Conservation (phyloP, 1,140 invertebrate genomes). For the Cherax destructor region DNA sequence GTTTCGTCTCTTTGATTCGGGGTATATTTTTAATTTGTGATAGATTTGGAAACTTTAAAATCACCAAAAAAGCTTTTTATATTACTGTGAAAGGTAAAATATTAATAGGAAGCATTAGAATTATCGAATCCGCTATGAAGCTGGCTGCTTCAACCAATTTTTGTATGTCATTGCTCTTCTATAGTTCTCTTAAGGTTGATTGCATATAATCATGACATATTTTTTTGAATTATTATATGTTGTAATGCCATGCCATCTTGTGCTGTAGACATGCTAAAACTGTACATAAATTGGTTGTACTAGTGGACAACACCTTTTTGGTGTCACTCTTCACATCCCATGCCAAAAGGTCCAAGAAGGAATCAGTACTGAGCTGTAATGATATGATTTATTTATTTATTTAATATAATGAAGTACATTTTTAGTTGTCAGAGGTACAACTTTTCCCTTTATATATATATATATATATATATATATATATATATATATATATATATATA, state of each 20-base stretch:
- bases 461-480: not conserved
- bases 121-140: not conserved
- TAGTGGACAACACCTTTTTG: not conserved
- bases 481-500: not conserved
- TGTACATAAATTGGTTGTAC: not conserved
- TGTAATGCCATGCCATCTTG: slow-evolving; percentile 18
- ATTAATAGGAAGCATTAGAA: slow-evolving; percentile 8
- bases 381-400: slow-evolving; percentile 9
- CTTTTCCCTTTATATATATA: not conserved
- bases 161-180: not conserved
- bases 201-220: too few relatives aligned
- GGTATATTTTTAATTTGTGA: not conserved
- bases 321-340: not conserved
- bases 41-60: not conserved
- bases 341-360: slow-evolving; percentile 1
- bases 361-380: slow-evolving; percentile 13
- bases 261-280: not conserved
- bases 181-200: not conserved
- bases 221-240: slow-evolving; percentile 4
- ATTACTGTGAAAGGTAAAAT: not conserved
- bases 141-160: not conserved
- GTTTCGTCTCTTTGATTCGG: not conserved
- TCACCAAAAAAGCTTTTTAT: not conserved
- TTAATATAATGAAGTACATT: not conserved
- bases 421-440: not conserved